Conservation (phyloP, 2,888 invertebrate species). For the Eudemis profundana region DNA sequence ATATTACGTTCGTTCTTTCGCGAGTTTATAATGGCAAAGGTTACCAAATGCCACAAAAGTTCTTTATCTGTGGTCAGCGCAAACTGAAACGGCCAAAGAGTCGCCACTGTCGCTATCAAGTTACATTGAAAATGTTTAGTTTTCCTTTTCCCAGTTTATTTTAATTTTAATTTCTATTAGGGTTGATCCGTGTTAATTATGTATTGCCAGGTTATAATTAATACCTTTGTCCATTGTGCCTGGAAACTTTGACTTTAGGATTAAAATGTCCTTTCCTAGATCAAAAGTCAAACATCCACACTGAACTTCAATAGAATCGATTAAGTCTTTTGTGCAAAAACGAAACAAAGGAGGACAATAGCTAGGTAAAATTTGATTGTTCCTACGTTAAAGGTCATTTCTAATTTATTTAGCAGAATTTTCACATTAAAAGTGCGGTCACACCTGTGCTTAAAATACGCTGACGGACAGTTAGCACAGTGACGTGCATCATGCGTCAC, state of each 20-base stretch:
- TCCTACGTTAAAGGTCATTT: too few relatives aligned
- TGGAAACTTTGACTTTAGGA: background rate
- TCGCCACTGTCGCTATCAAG: slow-evolving; percentile 12
- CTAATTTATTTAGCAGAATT: background rate
- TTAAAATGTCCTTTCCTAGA: too few relatives aligned
- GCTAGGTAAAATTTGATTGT: too few relatives aligned
- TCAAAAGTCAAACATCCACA: background rate
- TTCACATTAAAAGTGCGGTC: background rate
- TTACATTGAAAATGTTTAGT: background rate
- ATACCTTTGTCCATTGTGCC: background rate
- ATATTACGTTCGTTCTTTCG: background rate
- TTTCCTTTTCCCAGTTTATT: too few relatives aligned
- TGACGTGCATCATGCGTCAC: too few relatives aligned
- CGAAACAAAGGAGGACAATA: background rate
- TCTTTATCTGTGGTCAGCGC: slow-evolving; percentile 22
- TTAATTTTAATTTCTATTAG: slow-evolving; percentile 2
- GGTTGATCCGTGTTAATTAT: background rate
- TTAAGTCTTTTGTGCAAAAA: background rate
- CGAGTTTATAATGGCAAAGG: slow-evolving; percentile 22
- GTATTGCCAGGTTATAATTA: background rate
- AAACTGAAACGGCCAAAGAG: background rate
- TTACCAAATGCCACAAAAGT: slow-evolving; percentile 24
- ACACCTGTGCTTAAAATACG: background rate
- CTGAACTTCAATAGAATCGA: too few relatives aligned
- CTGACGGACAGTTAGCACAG: too few relatives aligned